Percentiles rank a stretch among this genome's conserved stretches.
Evolutionary conservation across 2,113 vertebrate genomes (phyloP).

Genomic region (Plectropomus leopardus): DNA sequence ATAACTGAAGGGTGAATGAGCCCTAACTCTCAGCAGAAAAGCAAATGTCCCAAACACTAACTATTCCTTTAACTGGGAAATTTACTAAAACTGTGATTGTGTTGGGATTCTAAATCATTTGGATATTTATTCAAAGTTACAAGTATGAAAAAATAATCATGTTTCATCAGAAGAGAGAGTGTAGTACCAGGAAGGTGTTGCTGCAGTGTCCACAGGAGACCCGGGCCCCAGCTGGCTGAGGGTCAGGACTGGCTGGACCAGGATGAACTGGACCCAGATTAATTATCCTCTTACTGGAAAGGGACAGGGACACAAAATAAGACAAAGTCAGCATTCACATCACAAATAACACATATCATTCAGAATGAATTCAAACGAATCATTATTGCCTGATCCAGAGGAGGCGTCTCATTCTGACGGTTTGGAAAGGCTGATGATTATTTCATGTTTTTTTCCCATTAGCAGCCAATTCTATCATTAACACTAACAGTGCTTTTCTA

Average conservation of each 20-base stretch:
- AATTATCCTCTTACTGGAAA: slow-evolving; percentile 92
- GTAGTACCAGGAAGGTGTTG: slow-evolving; percentile 90
- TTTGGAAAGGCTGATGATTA: not conserved
- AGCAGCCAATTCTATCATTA: slow-evolving; percentile 36
- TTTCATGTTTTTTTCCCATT: slow-evolving; percentile 17
- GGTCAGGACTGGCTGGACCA: slow-evolving; percentile 91
- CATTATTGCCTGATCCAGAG: too few species aligned
- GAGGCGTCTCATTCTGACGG: not conserved
- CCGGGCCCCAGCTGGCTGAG: slow-evolving; percentile 91
- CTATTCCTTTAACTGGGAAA: not conserved
- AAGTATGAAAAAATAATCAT: not conserved
- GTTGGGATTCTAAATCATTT: not conserved
- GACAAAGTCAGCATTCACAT: slow-evolving; percentile 22
- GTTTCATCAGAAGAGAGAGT: not conserved
- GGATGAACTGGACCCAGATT: slow-evolving; percentile 93
- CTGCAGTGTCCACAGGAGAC: slow-evolving; percentile 95
- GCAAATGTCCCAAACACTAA: not conserved
- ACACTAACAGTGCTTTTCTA: slow-evolving; percentile 19
- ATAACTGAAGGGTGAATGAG: too few species aligned
- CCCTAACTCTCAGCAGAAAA: too few species aligned
- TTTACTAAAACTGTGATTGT: not conserved
- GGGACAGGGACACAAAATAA: slow-evolving; percentile 32
- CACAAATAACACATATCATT: slow-evolving; percentile 5
- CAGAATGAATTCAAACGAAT: not conserved
- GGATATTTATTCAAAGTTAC: not conserved